phyloP scores from a whole-genome alignment of 2,797 vertebrate species.

The Dromococcyx pavoninus region DNA sequence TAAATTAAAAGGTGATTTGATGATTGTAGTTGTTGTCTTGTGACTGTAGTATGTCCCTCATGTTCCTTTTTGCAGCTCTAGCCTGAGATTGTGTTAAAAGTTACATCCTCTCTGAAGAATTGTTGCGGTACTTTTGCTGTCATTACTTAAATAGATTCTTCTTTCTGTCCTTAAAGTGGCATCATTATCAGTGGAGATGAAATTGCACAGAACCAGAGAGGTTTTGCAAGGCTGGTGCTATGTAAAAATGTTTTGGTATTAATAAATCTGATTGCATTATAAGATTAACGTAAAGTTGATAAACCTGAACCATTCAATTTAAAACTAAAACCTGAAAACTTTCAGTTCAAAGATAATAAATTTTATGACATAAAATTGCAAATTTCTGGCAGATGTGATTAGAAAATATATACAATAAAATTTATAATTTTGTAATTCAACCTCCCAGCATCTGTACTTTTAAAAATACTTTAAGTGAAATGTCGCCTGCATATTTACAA shows the following conservation, averaged over 20 bases:
- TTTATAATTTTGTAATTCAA: constrained; percentile 27
- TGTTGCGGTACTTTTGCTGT: background rate
- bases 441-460: background rate
- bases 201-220: background rate
- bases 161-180: background rate
- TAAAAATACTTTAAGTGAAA: constrained; percentile 43
- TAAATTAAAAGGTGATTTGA: background rate
- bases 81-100: background rate
- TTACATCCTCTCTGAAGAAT: background rate
- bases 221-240: background rate
- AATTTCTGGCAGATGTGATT: constrained; percentile 18
- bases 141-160: background rate
- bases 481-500: constrained; percentile 55
- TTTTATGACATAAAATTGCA: constrained; percentile 7
- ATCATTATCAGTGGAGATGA: background rate
- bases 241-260: background rate
- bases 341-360: background rate
- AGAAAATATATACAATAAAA: background rate
- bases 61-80: background rate
- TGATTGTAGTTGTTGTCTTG: background rate
- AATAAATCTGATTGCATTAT: background rate
- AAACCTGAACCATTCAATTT: background rate
- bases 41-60: background rate
- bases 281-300: background rate
- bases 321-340: background rate